Base-by-base conservation (phyloP, 2,113 vertebrate genomes). In the Megaleporinus macrocephalus region DNA sequence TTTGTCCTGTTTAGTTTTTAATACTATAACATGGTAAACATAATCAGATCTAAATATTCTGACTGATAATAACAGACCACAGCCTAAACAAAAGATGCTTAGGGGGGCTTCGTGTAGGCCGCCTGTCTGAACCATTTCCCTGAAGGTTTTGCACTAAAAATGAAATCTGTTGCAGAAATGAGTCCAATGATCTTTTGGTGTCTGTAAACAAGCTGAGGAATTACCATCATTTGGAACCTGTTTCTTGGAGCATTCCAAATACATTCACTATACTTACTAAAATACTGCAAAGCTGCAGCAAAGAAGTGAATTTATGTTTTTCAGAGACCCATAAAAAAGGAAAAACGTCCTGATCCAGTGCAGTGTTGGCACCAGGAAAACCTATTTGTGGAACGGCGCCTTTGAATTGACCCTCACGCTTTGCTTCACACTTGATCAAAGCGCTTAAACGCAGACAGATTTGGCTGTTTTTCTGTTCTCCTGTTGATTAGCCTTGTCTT, bases 401-500 rank as follows among this genome's bases (percentile, higher is more conserved):
- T 90, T 85, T 88, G 78, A 89, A 87, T 87, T 87, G 82, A 82
- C 85, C 73, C 65, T 74, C 62, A 83, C 65, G 82, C 80, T 88
- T 89, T 89, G 74, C 70, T 79, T 89, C 47, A 71, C 68, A 86
- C 74, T 79, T 90, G 87, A 88, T 89, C 84, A 91, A 90, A 90
- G 82, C 69, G 84, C 57, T 82, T 79, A 86, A 87, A 86, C 68
- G 66, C 81, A 80, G 81, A 79, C 63, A 51, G 73, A 84, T 87
- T 86, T 72, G 81, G 74, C 86, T 79, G 85, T 88, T 89, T 83
- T 81, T 75, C 49, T 61, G 81, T 83, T 81, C 76, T 86, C 81
- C 83, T 89, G 83, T 88, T 89, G 81, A 85, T 89, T 78, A 87
- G 44, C 36, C 51, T 57, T 27, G 79, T 29, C 1, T 79, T 68